Evolutionary conservation across 2,113 vertebrate species (phyloP), one percentile per base, ranked within the genome.

Genomic region (Ophiodon elongatus): DNA sequence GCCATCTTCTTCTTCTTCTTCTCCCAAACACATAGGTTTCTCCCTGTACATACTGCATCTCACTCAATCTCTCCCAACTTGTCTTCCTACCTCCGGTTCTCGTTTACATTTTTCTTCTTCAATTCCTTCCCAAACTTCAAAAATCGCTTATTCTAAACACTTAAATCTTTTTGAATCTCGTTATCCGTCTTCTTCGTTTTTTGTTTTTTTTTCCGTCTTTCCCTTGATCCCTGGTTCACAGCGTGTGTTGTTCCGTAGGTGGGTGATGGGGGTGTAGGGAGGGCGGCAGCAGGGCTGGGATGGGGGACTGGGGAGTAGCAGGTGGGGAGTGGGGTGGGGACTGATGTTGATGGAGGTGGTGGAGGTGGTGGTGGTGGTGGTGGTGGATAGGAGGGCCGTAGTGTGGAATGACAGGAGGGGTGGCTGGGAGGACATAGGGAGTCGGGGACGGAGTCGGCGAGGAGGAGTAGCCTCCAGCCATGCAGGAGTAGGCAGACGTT

Each of bases 201-300:
- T 74, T 66, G 43, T 19, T 39, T 10, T 25, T 19, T 31, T 9
- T 25, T 41, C 41, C 60, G 56, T 71, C 71, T 47, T 87, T 84
- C 81, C 86, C 91, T 89, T 88, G 89, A 91, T 86, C 81, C 82
- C 88, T 39, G 69, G 83, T 95, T 97, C 96, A 97, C 95, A 97
- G 96, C 84, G 93, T 96, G 93, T 96, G 96, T 94, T 97, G 97
- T 89, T 98, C 97, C 0, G 96, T 92, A 0, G 96, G 95, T 4
- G 96, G 69, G 82, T 92, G 94, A 57, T 94, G 96, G 4, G 95
- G 91, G 85, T 96, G 96, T 90, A 96, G 95, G 5, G 95, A 78
- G 11, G 95, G 79, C 0, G 96, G 95, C 68, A 97, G 91, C 63
- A 96, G 94, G 1, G 95, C 89, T 47, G 96, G 96, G 83, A 97